Conservation (phyloP, 2,113 vertebrate genomes). For the Pongo pygmaeus region DNA sequence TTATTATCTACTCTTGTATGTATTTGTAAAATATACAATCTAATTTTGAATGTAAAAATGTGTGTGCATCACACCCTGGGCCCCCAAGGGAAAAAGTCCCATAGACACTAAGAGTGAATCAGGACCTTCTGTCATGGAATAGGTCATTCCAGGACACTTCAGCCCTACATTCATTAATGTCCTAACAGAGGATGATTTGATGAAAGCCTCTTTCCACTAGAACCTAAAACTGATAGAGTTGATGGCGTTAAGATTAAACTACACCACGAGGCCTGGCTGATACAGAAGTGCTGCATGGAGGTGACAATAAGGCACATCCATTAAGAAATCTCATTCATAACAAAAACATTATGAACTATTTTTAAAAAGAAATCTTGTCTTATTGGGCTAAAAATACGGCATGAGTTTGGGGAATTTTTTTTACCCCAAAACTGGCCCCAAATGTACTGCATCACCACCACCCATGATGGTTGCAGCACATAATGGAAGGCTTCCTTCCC, state of each 20-base stretch:
- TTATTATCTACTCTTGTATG: background rate
- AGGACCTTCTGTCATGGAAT: background rate
- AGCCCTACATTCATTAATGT: background rate
- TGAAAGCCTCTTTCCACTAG: conserved; percentile 7
- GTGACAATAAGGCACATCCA: background rate
- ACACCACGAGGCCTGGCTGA: background rate
- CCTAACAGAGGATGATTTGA: background rate
- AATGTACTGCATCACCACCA: background rate
- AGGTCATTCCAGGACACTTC: background rate
- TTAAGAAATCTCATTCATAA: background rate
- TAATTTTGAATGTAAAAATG: conserved; percentile 9
- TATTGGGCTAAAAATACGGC: background rate
- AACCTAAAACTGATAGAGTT: background rate
- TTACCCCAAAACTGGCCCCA: background rate
- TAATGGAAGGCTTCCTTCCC: background rate
- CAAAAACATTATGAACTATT: background rate
- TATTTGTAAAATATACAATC: background rate
- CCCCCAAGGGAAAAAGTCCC: background rate
- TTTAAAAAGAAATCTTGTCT: background rate
- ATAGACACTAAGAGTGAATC: background rate
- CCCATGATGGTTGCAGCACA: background rate
- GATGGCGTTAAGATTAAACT: background rate
- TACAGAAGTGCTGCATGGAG: background rate
- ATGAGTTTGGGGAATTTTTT: background rate
- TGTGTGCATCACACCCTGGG: background rate